These are phyloP conservation scores for Oryzias sinensis DNA, from an alignment of 2,797 vertebrate genomes.

Conservation along the genomic window DNA sequence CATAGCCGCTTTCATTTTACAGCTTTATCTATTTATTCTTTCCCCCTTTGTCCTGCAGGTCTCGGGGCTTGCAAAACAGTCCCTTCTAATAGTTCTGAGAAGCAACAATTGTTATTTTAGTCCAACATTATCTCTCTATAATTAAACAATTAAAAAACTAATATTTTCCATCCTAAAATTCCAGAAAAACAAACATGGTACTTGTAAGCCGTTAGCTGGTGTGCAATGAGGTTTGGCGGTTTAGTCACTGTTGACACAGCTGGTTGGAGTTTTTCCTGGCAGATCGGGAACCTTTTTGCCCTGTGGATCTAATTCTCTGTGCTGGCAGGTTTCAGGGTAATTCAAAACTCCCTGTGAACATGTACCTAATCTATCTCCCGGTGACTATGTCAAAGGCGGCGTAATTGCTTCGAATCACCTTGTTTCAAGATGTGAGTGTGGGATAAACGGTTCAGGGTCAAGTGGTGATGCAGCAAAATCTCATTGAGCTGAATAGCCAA, in stretches of 20 bases:
- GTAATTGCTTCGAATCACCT: constrained; percentile 40
- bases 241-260: constrained; percentile 64
- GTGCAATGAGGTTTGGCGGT: constrained; percentile 7
- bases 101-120: neutral
- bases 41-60: neutral
- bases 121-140: constrained; percentile 11
- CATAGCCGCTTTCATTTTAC: too few species aligned
- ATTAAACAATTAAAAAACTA: constrained; percentile 25
- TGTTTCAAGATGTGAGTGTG: constrained; percentile 32
- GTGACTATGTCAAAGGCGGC: constrained; percentile 41
- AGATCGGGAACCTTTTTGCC: constrained; percentile 48
- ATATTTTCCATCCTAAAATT: constrained; percentile 7
- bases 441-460: constrained; percentile 1
- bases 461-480: constrained; percentile 24
- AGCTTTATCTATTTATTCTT: neutral
- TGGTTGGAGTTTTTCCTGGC: constrained; percentile 57
- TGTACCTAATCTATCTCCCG: constrained; percentile 29
- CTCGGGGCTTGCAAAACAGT: neutral
- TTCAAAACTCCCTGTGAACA: constrained; percentile 29
- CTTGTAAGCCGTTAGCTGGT: constrained; percentile 10
- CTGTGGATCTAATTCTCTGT: constrained; percentile 39
- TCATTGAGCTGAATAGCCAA: neutral
- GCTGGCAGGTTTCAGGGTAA: constrained; percentile 46
- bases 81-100: constrained; percentile 8
- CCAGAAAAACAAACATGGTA: constrained; percentile 19